A percentile compares a stretch with the other conserved stretches of the same genome.
These are phyloP conservation scores for Troides oblongomaculatus DNA, from an alignment of 2,888 invertebrate genomes.

Conservation along the genomic window DNA sequence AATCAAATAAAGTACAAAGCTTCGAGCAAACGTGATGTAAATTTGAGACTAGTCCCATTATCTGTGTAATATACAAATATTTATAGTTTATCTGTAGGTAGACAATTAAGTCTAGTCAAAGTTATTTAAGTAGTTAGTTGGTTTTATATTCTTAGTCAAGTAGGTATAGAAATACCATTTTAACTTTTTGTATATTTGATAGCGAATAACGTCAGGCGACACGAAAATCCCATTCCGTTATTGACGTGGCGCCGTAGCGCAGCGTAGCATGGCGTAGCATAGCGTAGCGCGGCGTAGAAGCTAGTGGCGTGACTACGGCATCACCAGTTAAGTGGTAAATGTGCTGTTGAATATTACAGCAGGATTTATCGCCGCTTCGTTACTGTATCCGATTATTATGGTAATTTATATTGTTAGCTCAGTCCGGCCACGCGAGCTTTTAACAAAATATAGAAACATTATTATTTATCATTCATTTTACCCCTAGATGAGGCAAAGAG, in stretches of 20 bases:
- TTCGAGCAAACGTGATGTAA: too few species aligned
- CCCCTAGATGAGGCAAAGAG: too few species aligned
- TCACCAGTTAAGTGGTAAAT: not conserved
- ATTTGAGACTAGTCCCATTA: too few species aligned
- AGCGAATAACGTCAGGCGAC: not conserved
- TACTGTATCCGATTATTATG: not conserved
- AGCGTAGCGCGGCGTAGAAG: constrained; percentile 16
- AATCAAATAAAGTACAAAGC: too few species aligned
- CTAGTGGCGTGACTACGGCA: constrained; percentile 12
- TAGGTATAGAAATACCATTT: too few species aligned
- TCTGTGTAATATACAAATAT: too few species aligned
- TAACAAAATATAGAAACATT: not conserved
- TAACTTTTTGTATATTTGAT: not conserved
- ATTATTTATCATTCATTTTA: not conserved
- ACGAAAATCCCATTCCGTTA: not conserved
- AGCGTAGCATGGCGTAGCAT: constrained; percentile 14
- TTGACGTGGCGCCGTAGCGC: constrained; percentile 2
- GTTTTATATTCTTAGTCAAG: too few species aligned
- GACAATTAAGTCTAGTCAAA: too few species aligned
- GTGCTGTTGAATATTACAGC: not conserved
- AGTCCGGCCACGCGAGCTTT: too few species aligned
- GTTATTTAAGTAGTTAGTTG: too few species aligned
- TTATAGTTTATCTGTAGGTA: too few species aligned
- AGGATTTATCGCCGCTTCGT: not conserved
- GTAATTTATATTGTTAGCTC: not conserved